Evolutionary conservation across 2,888 invertebrate species (phyloP), one percentile per base, ranked within the genome.

Genomic region (Gastrophysa polygoni): DNA sequence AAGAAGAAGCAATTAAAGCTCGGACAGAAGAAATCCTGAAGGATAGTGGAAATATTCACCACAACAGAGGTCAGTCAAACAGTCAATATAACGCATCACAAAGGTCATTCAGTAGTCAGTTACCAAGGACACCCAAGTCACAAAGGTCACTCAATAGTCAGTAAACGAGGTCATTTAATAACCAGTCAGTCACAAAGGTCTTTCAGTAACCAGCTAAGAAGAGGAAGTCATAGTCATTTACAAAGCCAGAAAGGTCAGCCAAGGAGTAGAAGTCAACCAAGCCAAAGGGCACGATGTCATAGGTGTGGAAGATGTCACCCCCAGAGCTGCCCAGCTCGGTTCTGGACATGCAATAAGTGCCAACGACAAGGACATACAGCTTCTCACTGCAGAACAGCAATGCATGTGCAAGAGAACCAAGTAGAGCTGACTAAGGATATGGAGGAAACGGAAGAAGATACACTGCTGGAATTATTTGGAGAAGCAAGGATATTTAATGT

Each of bases 331-430:
- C 55, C 46, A 28, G 46, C 44, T 28, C n/a, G 46, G 7, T 56
- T 46, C 46, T 56, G 44, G 14, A 46, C 44, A 16, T 56, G 55
- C 28, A 21, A 56, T 56, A 24, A 17, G 5, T 56, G 55, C n/a
- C 24, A 46, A 24, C 44, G 55, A 16, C 21, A 14, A 44, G 55
- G 44, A 44, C 55, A 55, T 18, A 43, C 55, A 43, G 55, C 55
- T 16, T 46, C 38, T 29, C 28, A 28, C 14, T 56, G 55, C 46
- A 56, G 46, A 46, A 56, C 29, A 32, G 10, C 10, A 32, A 32
- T 32, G 29, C 29, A 32, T 5, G 29, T 8, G 5, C 29, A 32
- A 10, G 29, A 32, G 10, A 32, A 32, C 29, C 29, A 32, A 32
- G 29, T 32, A 8, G 29, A 32, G 10, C 8, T 8, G 10, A 32